phyloP scores from a whole-genome alignment of 1,140 invertebrate species.

The Acromyrmex heyeri region DNA sequence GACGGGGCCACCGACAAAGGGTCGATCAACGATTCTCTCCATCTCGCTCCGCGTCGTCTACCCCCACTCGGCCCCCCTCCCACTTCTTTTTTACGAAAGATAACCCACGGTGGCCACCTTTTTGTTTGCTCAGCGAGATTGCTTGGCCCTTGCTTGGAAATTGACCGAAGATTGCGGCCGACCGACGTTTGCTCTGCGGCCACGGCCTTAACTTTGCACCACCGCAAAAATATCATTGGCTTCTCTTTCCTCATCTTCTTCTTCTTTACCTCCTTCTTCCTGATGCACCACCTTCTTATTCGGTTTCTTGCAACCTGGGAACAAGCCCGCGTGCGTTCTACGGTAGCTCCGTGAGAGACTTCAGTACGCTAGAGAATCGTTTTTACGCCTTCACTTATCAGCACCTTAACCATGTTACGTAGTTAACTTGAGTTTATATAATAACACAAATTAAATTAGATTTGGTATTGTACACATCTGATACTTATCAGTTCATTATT shows the following conservation, averaged over 20 bases:
- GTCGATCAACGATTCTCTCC: conserved; percentile 73
- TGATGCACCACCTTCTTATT: conserved; percentile 51
- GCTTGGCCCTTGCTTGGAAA: conserved; percentile 79
- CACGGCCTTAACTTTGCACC: conserved; percentile 78
- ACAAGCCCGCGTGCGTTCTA: conserved; percentile 34
- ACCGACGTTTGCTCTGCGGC: conserved; percentile 81
- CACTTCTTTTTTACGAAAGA: conserved; percentile 68
- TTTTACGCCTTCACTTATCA: conserved; percentile 20
- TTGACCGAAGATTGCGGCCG: conserved; percentile 84
- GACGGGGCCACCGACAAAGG: conserved; percentile 73
- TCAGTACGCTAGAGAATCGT: not conserved
- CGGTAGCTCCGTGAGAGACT: conserved; percentile 47
- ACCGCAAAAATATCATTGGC: conserved; percentile 82
- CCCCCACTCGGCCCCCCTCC: conserved; percentile 15
- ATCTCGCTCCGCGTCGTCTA: conserved; percentile 37
- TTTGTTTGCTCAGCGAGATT: conserved; percentile 81
- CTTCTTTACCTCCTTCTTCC: conserved; percentile 35
- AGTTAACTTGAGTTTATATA: not conserved
- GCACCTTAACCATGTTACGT: not conserved
- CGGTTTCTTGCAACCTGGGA: conserved; percentile 58
- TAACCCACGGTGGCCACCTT: conserved; percentile 76
- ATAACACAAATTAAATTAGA: not conserved
- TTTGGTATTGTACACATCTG: not conserved
- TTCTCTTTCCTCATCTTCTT: conserved; percentile 62
- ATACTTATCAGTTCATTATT: not conserved